A percentile compares a stretch with the other conserved stretches of the same genome.
Evolutionary conservation across 2,888 invertebrate genomes (phyloP).

Genomic region (Euphydryas editha): DNA sequence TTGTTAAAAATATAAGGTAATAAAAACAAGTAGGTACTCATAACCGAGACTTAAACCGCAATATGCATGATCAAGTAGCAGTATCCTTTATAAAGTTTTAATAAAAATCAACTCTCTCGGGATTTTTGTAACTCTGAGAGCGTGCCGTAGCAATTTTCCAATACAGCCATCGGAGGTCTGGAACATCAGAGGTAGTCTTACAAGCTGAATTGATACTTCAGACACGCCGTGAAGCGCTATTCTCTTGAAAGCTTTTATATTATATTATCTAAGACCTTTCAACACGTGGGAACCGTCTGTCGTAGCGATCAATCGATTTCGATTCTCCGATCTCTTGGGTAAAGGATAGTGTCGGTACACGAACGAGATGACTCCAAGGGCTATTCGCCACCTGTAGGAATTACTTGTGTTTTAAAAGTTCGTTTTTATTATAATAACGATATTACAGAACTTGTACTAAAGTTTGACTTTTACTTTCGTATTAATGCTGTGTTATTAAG

Average conservation of each 20-base stretch:
- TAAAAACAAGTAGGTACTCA: slow-evolving; percentile 10
- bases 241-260: slow-evolving; percentile 83
- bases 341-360: slow-evolving; percentile 45
- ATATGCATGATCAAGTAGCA: slow-evolving; percentile 30
- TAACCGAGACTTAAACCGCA: slow-evolving; percentile 16
- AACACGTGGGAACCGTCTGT: slow-evolving; percentile 79
- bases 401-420: slow-evolving; percentile 17
- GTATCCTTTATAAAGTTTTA: slow-evolving; percentile 61
- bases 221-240: slow-evolving; percentile 76
- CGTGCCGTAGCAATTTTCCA: slow-evolving; percentile 72
- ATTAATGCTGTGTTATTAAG: no score
- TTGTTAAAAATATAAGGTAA: slow-evolving; percentile 15
- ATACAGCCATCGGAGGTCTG: slow-evolving; percentile 74
- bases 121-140: slow-evolving; percentile 55
- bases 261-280: slow-evolving; percentile 81
- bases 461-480: no score
- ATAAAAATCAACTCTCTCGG: slow-evolving; percentile 70
- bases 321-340: slow-evolving; percentile 72
- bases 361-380: slow-evolving; percentile 39
- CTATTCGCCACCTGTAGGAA: slow-evolving; percentile 21
- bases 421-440: no score
- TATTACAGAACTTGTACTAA: no score
- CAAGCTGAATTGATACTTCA: slow-evolving; percentile 82
- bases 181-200: slow-evolving; percentile 72
- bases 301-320: slow-evolving; percentile 74